Percentiles rank a stretch among this genome's conserved stretches.
Conservation (phyloP, 2,888 invertebrate species). For the Drosophila putrida region DNA sequence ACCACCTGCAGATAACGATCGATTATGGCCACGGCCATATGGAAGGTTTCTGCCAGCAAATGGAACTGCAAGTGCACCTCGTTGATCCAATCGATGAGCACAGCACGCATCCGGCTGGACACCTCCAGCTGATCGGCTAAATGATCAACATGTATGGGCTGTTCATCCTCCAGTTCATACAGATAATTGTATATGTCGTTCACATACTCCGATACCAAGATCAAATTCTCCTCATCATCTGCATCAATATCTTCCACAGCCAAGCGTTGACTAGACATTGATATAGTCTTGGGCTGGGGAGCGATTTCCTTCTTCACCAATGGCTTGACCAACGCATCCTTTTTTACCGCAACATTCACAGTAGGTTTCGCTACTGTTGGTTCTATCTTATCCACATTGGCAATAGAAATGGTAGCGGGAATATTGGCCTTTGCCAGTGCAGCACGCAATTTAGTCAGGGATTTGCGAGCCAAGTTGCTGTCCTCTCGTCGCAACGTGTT, state of each 20-base stretch:
- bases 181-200: conserved; percentile 96
- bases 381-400: conserved; percentile 12
- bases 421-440: conserved; percentile 70
- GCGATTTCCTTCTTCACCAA: conserved; percentile 17
- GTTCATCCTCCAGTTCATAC: conserved; percentile 90
- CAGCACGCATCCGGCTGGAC: conserved; percentile 94
- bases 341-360: not conserved
- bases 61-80: conserved; percentile 96
- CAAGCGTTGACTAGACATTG: conserved; percentile 72
- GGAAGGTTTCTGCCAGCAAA: conserved; percentile 94
- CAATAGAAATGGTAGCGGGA: not conserved
- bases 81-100: conserved; percentile 97
- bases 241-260: conserved; percentile 91
- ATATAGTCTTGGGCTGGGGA: conserved; percentile 3
- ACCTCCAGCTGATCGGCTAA: conserved; percentile 89
- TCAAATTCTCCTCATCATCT: conserved; percentile 90
- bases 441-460: conserved; percentile 82
- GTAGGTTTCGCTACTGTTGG: conserved; percentile 60
- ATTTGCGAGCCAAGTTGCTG: conserved; percentile 82
- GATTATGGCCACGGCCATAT: conserved; percentile 93
- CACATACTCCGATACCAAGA: conserved; percentile 93
- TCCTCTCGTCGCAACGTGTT: conserved; percentile 82
- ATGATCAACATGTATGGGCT: conserved; percentile 88
- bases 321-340: not conserved
- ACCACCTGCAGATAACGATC: conserved; percentile 92